Base-by-base conservation (phyloP, 2,797 vertebrate genomes). In the Argya squamiceps region DNA sequence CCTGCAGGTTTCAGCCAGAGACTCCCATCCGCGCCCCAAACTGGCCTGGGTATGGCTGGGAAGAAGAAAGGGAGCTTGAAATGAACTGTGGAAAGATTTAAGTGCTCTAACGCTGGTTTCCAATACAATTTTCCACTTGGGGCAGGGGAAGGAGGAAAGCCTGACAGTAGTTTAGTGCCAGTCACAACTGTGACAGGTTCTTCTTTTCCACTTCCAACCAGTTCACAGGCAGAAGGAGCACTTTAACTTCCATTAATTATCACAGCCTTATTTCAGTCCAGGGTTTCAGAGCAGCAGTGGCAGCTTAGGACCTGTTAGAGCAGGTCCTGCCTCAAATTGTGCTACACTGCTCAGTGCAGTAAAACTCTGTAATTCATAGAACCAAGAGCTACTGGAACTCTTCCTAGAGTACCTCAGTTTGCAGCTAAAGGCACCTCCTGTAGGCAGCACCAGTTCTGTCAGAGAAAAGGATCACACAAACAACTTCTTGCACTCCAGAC, bases 71-170 rank as follows among this genome's bases (percentile, higher is more conserved):
- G 70, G 96, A 96, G 91, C 70, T 95, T 95, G 91, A 96, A 97
- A 96, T 93, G 96, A 96, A 95, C 96, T 96, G 95, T 96, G 96
- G 96, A 97, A 96, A 96, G 96, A 96, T 96, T 96, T 94, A 97
- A 97, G 92, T 95, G 89, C 80, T 96, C 83, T 94, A 84, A 86
- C 82, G 94, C 70, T 95, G 93, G 88, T 93, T 96, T 96, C 89
- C 96, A 94, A 94, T 90, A 92, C 85, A 86, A 95, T 97, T 97
- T 97, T 96, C 96, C 96, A 97, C 91, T 97, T 93, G 92, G 92
- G 95, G 95, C 80, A 94, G 83, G 60, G 41, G 60, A 94, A 95
- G 92, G 84, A 96, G 90, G 70, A 96, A 88, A 93, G 94, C 60
- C 89, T 94, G 93, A 96, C 83, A 70, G 83, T 89, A 93, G 83